Conservation (phyloP, 2,888 invertebrate genomes). For the Meandrusa payeni region DNA sequence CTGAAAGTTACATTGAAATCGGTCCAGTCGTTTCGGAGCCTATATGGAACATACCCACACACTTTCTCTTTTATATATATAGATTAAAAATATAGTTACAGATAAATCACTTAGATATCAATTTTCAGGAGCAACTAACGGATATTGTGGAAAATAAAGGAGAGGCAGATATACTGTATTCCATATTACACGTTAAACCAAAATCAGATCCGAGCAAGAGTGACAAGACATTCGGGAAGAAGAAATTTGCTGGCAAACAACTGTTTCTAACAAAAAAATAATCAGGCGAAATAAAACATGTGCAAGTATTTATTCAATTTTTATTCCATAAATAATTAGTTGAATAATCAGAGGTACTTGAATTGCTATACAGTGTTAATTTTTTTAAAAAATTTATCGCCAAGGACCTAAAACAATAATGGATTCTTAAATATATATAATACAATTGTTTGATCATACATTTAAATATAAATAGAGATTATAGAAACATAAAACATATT, state of each 20-base stretch:
- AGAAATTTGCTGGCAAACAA: conserved; percentile 56
- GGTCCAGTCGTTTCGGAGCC: too few relatives aligned
- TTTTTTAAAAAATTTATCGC: conserved; percentile 28
- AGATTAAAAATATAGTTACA: too few relatives aligned
- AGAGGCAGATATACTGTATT: conserved; percentile 85
- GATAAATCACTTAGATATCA: too few relatives aligned
- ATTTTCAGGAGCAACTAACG: conserved; percentile 84
- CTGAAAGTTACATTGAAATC: too few relatives aligned
- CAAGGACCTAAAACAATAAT: conserved; percentile 36
- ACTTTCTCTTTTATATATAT: too few relatives aligned
- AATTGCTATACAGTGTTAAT: conserved; percentile 1
- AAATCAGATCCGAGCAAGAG: conserved; percentile 67
- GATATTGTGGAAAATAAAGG: conserved; percentile 86
- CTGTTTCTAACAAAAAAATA: conserved; percentile 50
- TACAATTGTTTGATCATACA: too few relatives aligned
- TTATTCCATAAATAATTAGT: conserved; percentile 13
- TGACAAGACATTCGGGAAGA: conserved; percentile 56
- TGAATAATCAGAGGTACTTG: not conserved
- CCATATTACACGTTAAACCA: conserved; percentile 85
- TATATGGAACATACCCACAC: too few relatives aligned
- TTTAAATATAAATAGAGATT: too few relatives aligned
- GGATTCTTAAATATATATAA: too few relatives aligned
- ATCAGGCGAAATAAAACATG: conserved; percentile 10
- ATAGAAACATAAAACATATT: too few relatives aligned
- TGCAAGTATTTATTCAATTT: not conserved